These are phyloP conservation scores for Hippocampus abdominalis DNA, from an alignment of 2,113 vertebrate genomes.

Conservation along the genomic window DNA sequence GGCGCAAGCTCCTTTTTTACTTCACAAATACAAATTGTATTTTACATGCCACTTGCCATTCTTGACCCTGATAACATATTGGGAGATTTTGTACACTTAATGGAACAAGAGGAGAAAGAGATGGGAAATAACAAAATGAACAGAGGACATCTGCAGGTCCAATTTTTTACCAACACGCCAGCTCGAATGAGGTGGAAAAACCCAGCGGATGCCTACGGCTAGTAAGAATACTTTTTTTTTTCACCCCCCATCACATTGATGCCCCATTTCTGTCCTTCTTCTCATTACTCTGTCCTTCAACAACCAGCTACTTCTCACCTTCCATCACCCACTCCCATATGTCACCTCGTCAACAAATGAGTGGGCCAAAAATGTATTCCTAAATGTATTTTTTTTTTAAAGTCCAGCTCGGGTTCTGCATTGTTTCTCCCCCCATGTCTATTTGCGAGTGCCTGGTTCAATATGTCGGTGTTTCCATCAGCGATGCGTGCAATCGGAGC, in stretches of 20 bases:
- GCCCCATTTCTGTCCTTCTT: not conserved
- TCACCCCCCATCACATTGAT: not conserved
- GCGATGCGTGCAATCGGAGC: not conserved
- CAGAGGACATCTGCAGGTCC: constrained; percentile 2
- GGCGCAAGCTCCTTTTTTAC: not conserved
- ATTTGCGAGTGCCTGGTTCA: constrained; percentile 1
- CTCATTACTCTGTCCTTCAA: constrained; percentile 1
- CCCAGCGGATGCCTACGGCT: not conserved
- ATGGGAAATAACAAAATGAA: not conserved
- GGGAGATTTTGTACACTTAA: not conserved
- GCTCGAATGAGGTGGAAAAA: not conserved
- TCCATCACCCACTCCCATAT: not conserved
- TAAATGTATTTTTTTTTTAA: not conserved
- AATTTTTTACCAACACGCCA: not conserved
- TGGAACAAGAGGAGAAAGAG: not conserved
- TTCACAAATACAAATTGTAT: not conserved
- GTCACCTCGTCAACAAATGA: not conserved
- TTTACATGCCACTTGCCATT: not conserved
- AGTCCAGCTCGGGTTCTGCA: not conserved
- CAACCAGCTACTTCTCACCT: not conserved
- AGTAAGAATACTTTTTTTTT: not conserved
- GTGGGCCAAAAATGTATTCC: not conserved
- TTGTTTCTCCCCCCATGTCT: not conserved
- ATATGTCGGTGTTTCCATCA: constrained; percentile 9
- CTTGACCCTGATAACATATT: not conserved